phyloP scores from a whole-genome alignment of 1,140 invertebrate genomes.

The Phthorimaea operculella region DNA sequence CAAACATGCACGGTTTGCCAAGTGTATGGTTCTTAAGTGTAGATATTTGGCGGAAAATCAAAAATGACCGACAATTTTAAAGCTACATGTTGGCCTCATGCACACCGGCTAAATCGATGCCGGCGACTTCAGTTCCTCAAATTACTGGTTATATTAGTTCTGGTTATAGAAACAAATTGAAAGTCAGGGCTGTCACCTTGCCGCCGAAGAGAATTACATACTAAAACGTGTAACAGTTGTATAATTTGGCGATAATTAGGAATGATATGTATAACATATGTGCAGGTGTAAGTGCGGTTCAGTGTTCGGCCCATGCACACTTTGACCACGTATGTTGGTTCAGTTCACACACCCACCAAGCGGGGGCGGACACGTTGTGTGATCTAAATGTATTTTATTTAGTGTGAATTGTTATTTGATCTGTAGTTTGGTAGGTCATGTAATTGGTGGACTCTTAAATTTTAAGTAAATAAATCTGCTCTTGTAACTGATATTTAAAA shows the following conservation, averaged over 20 bases:
- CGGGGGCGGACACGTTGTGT: not conserved
- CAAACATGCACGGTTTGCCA: no score
- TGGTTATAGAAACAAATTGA: conserved; percentile 2
- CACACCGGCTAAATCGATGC: not conserved
- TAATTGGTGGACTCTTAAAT: no score
- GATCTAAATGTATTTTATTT: not conserved
- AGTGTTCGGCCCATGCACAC: not conserved
- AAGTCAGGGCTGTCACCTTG: conserved; percentile 5
- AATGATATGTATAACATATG: not conserved
- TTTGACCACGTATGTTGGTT: not conserved
- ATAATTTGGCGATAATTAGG: not conserved
- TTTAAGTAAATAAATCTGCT: no score
- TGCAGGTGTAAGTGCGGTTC: conserved; percentile 2
- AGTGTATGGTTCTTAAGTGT: no score
- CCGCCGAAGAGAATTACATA: not conserved
- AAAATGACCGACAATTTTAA: not conserved
- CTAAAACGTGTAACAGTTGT: not conserved
- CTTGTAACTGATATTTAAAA: no score
- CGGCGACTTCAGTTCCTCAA: not conserved
- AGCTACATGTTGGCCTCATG: not conserved
- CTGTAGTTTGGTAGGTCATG: no score
- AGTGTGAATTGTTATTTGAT: not conserved
- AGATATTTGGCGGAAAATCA: not conserved
- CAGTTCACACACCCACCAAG: not conserved
- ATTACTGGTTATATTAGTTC: not conserved